A percentile compares a stretch with the other conserved stretches of the same genome.
Conservation (phyloP, 1,140 invertebrate genomes). For the Zaprionus kolodkinae region DNA sequence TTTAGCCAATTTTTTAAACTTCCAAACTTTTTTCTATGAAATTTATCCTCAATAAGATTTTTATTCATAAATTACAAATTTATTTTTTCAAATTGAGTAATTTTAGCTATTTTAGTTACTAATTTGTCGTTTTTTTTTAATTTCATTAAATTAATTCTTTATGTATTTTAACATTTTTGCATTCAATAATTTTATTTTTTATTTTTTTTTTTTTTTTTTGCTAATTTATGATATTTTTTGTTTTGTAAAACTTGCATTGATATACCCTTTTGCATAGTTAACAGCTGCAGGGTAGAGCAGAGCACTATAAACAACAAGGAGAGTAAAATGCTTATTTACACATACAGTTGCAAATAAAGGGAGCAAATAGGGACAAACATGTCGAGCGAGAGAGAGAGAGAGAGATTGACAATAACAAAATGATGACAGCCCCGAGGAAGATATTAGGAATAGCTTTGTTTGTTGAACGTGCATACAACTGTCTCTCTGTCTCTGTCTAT, state of each 20-base stretch:
- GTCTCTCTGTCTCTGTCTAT: background rate
- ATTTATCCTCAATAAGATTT: no score
- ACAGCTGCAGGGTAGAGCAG: slow-evolving; percentile 16
- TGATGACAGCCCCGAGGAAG: slow-evolving; percentile 33
- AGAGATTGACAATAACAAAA: slow-evolving; percentile 35
- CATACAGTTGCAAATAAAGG: slow-evolving; percentile 64
- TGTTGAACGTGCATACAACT: slow-evolving; percentile 49
- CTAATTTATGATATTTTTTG: no score
- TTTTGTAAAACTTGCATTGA: background rate
- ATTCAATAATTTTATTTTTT: no score
- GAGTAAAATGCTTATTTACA: slow-evolving; percentile 77
- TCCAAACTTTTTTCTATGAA: no score
- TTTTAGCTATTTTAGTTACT: no score
- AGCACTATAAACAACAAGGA: slow-evolving; percentile 56
- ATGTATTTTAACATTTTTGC: no score
- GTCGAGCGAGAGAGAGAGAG: slow-evolving; percentile 5
- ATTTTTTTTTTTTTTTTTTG: no score
- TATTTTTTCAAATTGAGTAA: no score
- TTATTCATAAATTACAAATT: no score
- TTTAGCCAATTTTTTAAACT: no score
- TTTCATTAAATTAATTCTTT: no score
- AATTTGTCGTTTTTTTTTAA: no score
- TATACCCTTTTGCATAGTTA: slow-evolving; percentile 14
- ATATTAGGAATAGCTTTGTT: slow-evolving; percentile 59
- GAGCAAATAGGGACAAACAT: slow-evolving; percentile 12